Evolutionary conservation across 2,888 invertebrate genomes (phyloP).

Genomic region (Morpho helenor): DNA sequence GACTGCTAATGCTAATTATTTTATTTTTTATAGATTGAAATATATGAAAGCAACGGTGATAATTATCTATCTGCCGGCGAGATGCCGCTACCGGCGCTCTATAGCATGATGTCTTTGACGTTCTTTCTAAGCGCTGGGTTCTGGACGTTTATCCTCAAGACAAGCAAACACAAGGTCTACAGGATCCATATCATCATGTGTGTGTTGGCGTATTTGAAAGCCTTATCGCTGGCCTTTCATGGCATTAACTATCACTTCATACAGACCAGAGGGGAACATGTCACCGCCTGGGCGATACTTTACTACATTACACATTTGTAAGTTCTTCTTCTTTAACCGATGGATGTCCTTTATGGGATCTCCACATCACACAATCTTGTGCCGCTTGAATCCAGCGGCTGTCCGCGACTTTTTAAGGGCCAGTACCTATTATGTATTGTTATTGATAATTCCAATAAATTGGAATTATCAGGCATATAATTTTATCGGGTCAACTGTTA

Average conservation of each 20-base stretch:
- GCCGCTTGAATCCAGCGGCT: no score
- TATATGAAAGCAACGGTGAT: constrained; percentile 90
- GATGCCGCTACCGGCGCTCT: constrained; percentile 95
- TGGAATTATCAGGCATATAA: no score
- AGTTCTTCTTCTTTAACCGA: constrained; percentile 52
- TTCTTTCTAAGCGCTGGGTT: constrained; percentile 94
- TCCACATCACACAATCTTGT: no score
- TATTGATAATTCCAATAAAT: no score
- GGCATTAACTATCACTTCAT: constrained; percentile 97
- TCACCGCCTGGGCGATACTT: constrained; percentile 98
- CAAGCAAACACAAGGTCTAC: constrained; percentile 91
- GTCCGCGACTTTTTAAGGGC: no score
- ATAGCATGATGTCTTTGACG: constrained; percentile 93
- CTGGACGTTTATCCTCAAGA: constrained; percentile 93
- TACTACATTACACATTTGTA: constrained; percentile 98
- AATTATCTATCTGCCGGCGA: constrained; percentile 97
- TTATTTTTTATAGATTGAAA: constrained; percentile 82
- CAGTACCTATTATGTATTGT: no score
- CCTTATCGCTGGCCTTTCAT: constrained; percentile 95
- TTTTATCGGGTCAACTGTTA: no score
- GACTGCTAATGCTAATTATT: background rate
- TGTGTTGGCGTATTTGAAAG: constrained; percentile 93
- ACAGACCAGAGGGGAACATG: constrained; percentile 93
- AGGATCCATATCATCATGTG: constrained; percentile 99
- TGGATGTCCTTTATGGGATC: no score